These are phyloP conservation scores for Lasioglossum vierecki DNA, from an alignment of 2,888 invertebrate species.

Conservation along the genomic window DNA sequence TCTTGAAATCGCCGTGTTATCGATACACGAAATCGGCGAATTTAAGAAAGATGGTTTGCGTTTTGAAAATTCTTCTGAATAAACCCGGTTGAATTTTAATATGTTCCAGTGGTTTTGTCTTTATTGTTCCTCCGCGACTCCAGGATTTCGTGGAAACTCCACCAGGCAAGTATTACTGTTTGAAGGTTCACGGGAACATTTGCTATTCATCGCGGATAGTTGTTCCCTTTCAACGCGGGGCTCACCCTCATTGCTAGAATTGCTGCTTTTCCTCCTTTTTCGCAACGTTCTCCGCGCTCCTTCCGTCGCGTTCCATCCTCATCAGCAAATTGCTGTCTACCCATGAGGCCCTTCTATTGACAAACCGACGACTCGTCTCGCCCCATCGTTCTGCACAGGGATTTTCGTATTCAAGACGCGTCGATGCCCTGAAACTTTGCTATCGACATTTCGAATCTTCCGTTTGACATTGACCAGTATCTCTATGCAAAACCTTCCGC, in stretches of 20 bases:
- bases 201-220: constrained; percentile 13
- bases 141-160: neutral
- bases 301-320: constrained; percentile 35
- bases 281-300: constrained; percentile 27
- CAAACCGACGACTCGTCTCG: neutral
- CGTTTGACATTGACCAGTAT: neutral
- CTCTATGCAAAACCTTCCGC: neutral
- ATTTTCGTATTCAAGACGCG: neutral
- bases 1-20: neutral
- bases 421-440: neutral
- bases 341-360: constrained; percentile 18
- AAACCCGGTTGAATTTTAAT: constrained; percentile 20
- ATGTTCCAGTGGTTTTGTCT: neutral
- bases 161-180: neutral
- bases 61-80: constrained; percentile 19
- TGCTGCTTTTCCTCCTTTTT: constrained; percentile 46
- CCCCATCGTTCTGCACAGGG: neutral
- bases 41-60: neutral
- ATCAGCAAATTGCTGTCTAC: constrained; percentile 57
- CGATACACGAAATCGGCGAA: neutral
- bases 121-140: neutral
- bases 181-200: constrained; percentile 5
- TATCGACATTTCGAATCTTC: neutral
- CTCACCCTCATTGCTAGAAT: constrained; percentile 27
- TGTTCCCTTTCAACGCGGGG: constrained; percentile 31